Evolutionary conservation across 2,113 vertebrate species (phyloP).

Genomic region (Poeciliopsis prolifica): DNA sequence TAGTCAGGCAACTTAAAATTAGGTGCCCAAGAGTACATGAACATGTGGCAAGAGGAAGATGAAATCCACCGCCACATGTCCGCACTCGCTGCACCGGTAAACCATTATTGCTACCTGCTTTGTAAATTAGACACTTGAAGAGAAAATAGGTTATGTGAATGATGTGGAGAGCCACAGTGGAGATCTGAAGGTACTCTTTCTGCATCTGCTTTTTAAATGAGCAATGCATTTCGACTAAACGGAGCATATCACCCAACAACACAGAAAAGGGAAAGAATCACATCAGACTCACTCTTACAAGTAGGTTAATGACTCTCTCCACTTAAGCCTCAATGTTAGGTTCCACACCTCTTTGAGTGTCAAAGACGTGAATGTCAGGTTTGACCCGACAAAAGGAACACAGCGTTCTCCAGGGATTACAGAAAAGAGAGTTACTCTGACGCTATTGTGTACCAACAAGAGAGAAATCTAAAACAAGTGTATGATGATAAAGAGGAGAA

Average conservation of each 20-base stretch:
- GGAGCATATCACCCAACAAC: slow-evolving; percentile 50
- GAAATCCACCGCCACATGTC: too few relatives aligned
- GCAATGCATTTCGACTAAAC: slow-evolving; percentile 36
- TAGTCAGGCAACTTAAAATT: too few relatives aligned
- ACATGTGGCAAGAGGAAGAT: too few relatives aligned
- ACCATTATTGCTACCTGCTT: neutral
- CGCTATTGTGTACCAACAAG: slow-evolving; percentile 34
- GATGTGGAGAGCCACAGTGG: neutral
- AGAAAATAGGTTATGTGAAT: neutral
- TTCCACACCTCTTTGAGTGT: slow-evolving; percentile 26
- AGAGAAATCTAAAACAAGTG: slow-evolving; percentile 38
- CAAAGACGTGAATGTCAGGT: slow-evolving; percentile 49
- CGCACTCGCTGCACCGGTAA: neutral
- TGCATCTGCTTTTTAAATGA: slow-evolving; percentile 6
- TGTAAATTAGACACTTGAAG: neutral
- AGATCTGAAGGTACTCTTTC: neutral
- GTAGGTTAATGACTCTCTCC: slow-evolving; percentile 39
- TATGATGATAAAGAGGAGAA: slow-evolving; percentile 15
- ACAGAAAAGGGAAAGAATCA: slow-evolving; percentile 25
- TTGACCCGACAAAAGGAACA: slow-evolving; percentile 33
- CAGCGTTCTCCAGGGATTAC: slow-evolving; percentile 45
- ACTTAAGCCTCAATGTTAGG: slow-evolving; percentile 15
- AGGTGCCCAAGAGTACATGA: too few relatives aligned
- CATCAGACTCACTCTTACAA: slow-evolving; percentile 14
- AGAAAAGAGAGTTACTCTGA: slow-evolving; percentile 33